Evolutionary conservation across 2,888 invertebrate species (phyloP), one percentile per base, ranked within the genome.

Genomic region (Caenorhabditis wallacei): DNA sequence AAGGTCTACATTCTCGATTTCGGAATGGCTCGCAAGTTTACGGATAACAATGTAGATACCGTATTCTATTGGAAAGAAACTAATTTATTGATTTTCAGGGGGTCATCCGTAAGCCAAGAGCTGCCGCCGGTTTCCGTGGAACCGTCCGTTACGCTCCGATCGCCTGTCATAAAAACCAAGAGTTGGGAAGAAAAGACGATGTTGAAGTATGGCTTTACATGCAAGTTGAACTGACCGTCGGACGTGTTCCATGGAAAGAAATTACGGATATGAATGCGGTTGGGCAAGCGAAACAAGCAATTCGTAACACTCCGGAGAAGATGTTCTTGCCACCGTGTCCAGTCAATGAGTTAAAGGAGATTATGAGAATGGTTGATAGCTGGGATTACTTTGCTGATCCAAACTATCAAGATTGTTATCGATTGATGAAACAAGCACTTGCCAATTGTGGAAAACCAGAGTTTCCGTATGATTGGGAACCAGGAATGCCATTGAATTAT

Each of bases 131-230:
- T 10, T 90, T 90, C 82, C 88, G 90, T 40, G 90, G 90, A 74
- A 90, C 90, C n/a, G 90, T 90, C 46, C 90, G 90, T 24, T 90
- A 90, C 72, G 90, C 90, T 8, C 88, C 90, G 51, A 87, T 90
- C 46, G 87, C 88, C 26, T 90, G 90, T 66, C 90, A 90, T 63
- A 81, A 88, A 66, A 87, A 89, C 72, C 46, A 85, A 16, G 90
- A 90, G 30, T 71, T 89, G 37, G 87, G 87, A 69, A 48, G 89
- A 59, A 90, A 90, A 81, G 90, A 88, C 51, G 88, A 88, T 54
- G 78, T 85, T 18, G 88, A 88, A 71, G 80, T 79, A 10, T 88
- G 88, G 88, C 40, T 88, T 37, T 88, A 88, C 84, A 86, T 87
- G 87, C 88, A 87, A 71, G 85, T 88, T 22, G 88, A 88, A 70